A percentile compares a stretch with the other conserved stretches of the same genome.
Conservation (phyloP, 2,797 vertebrate genomes). For the Channa striata region DNA sequence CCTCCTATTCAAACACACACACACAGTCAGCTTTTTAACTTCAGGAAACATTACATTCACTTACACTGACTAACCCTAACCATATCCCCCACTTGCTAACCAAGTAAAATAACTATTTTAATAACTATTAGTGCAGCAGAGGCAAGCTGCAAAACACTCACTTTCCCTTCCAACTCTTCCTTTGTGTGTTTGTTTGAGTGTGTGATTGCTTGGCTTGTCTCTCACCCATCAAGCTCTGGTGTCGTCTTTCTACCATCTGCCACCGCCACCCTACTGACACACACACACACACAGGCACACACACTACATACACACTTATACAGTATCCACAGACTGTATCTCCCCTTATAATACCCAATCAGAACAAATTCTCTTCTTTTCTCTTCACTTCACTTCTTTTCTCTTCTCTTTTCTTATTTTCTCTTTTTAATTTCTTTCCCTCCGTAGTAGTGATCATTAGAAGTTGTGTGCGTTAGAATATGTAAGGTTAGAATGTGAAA, state of each 20-base stretch:
- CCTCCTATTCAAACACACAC: neutral
- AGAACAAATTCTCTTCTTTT: slow-evolving; percentile 4
- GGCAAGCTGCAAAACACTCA: slow-evolving; percentile 31
- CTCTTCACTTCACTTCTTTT: neutral
- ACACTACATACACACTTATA: slow-evolving; percentile 8
- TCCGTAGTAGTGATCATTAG: neutral
- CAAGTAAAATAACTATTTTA: slow-evolving; percentile 2
- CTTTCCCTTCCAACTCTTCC: slow-evolving; percentile 44
- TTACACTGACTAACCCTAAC: no score
- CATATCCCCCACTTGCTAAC: no score
- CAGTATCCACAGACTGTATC: neutral
- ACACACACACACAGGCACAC: slow-evolving; percentile 34
- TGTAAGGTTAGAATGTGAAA: slow-evolving; percentile 18
- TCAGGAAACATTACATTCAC: no score
- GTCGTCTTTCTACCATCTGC: slow-evolving; percentile 86
- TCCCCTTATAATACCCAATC: slow-evolving; percentile 19
- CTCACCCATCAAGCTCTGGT: slow-evolving; percentile 80
- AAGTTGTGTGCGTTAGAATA: neutral
- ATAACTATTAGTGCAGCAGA: slow-evolving; percentile 16
- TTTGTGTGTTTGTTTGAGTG: slow-evolving; percentile 46
- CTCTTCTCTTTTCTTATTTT: slow-evolving; percentile 4
- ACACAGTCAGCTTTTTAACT: neutral
- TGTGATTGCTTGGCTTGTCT: slow-evolving; percentile 77
- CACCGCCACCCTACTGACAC: slow-evolving; percentile 70
- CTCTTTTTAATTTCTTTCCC: neutral